Percentiles rank a stretch among this genome's conserved stretches.
Conservation (phyloP, 2,888 invertebrate genomes). For the Agrochola circellaris region DNA sequence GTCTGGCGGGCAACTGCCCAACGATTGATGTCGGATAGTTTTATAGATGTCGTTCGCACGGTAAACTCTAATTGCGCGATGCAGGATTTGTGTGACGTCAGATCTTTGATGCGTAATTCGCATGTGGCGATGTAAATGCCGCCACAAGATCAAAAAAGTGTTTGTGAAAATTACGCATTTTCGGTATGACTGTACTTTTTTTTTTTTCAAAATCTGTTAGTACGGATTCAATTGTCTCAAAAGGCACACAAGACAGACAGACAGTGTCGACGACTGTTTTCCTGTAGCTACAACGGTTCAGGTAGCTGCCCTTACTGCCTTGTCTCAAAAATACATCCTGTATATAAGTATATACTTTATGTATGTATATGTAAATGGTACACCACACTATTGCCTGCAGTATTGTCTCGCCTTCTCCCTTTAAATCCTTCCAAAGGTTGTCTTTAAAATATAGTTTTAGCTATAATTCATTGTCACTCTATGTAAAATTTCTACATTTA, state of each 20-base stretch:
- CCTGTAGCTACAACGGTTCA: background rate
- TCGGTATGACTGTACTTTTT: background rate
- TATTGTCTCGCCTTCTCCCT: background rate
- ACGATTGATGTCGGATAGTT: no score
- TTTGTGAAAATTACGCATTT: background rate
- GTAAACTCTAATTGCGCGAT: no score
- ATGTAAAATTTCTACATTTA: background rate
- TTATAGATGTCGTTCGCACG: no score
- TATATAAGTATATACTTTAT: background rate
- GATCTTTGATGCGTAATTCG: no score
- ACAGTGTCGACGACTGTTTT: background rate
- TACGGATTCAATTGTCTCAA: background rate
- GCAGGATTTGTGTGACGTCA: no score
- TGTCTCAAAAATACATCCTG: background rate
- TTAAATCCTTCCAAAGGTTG: background rate
- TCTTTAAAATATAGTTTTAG: background rate
- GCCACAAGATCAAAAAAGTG: no score
- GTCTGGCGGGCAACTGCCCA: no score
- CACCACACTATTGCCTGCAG: background rate
- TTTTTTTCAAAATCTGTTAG: background rate
- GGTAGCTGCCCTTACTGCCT: background rate
- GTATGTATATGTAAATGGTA: background rate
- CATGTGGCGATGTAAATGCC: no score
- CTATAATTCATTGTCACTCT: background rate
- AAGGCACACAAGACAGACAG: no score